Evolutionary conservation across 2,888 invertebrate genomes (phyloP).

Genomic region (Anarsia innoxiella): DNA sequence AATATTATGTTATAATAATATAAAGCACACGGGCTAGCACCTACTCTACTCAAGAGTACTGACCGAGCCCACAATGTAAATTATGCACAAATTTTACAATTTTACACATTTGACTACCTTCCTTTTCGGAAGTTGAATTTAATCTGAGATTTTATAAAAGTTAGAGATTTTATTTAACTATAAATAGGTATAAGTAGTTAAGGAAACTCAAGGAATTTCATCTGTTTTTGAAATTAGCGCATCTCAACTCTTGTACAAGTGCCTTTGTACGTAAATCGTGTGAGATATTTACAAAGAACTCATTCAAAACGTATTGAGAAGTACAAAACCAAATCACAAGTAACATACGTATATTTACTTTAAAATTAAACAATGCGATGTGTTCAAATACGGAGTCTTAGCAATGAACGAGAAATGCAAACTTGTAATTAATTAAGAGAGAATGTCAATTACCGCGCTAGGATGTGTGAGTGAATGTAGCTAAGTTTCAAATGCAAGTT

Average conservation of each 20-base stretch:
- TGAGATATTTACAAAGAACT: too few species aligned
- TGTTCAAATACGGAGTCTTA: conserved; percentile 3
- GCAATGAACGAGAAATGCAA: conserved; percentile 1
- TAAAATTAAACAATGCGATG: too few species aligned
- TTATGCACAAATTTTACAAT: conserved; percentile 10
- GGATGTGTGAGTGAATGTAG: neutral
- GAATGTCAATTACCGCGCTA: neutral
- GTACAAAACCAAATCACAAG: conserved; percentile 1
- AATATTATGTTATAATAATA: neutral
- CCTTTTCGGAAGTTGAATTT: conserved; percentile 9
- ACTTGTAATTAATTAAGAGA: neutral
- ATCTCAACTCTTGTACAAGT: neutral
- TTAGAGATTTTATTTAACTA: conserved; percentile 13
- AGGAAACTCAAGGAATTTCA: neutral
- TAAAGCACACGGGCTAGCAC: too few species aligned
- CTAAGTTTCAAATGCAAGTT: neutral
- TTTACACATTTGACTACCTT: conserved; percentile 1
- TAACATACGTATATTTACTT: too few species aligned
- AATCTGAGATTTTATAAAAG: conserved; percentile 27
- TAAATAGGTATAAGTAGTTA: neutral
- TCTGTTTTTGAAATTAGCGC: neutral
- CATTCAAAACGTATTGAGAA: neutral
- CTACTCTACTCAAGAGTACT: too few species aligned
- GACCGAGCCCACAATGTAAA: too few species aligned
- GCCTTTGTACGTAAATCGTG: neutral